Percentiles rank a stretch among this genome's conserved stretches.
Evolutionary conservation across 2,113 vertebrate species (phyloP).

Genomic region (Hydrolagus affinis): DNA sequence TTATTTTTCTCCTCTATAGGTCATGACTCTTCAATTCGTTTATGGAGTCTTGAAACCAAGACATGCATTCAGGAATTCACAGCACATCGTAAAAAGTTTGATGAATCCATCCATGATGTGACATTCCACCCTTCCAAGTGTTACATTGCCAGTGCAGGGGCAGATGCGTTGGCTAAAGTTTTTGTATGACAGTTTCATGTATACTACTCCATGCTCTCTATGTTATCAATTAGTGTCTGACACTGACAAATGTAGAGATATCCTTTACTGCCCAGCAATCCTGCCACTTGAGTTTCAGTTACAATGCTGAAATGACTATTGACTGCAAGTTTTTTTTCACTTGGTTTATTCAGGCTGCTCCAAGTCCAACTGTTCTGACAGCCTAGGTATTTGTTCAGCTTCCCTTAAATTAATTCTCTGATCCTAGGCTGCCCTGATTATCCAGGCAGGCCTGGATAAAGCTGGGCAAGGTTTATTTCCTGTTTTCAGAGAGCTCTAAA

Average conservation of each 20-base stretch:
- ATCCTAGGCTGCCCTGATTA: slow-evolving; percentile 59
- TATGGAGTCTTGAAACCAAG: slow-evolving; percentile 98
- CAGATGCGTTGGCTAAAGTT: slow-evolving; percentile 96
- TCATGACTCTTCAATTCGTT: slow-evolving; percentile 95
- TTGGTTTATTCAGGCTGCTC: slow-evolving; percentile 57
- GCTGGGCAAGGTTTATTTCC: slow-evolving; percentile 45
- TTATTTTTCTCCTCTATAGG: slow-evolving; percentile 51
- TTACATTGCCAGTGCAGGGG: slow-evolving; percentile 94
- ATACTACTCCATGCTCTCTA: slow-evolving; percentile 55
- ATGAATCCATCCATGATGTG: slow-evolving; percentile 95
- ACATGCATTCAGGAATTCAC: slow-evolving; percentile 98
- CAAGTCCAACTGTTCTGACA: slow-evolving; percentile 60
- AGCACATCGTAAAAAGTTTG: slow-evolving; percentile 94
- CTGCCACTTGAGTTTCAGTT: not conserved
- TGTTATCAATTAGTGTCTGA: slow-evolving; percentile 56
- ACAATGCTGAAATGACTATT: slow-evolving; percentile 14
- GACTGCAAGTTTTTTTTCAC: slow-evolving; percentile 18
- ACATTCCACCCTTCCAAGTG: slow-evolving; percentile 96
- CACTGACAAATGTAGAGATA: slow-evolving; percentile 23
- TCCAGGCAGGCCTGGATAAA: slow-evolving; percentile 90
- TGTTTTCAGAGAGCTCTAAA: slow-evolving; percentile 4
- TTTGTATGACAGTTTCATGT: slow-evolving; percentile 83
- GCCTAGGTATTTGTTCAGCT: slow-evolving; percentile 57
- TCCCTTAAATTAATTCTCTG: slow-evolving; percentile 53
- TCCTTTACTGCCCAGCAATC: slow-evolving; percentile 25